A percentile compares a stretch with the other conserved stretches of the same genome.
Evolutionary conservation across 2,888 invertebrate species (phyloP).

Genomic region (Eilema sororculum): DNA sequence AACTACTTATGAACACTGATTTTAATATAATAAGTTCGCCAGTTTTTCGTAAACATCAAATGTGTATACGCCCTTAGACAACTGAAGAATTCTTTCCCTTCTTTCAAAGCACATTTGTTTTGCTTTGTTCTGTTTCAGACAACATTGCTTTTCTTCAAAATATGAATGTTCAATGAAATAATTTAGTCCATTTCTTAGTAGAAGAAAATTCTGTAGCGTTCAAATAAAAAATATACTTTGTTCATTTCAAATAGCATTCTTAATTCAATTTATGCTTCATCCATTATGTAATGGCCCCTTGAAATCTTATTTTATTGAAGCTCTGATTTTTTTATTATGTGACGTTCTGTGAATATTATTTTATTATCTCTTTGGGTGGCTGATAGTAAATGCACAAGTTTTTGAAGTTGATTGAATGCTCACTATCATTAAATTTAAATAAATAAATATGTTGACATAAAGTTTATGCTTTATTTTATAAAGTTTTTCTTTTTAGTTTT

Average conservation of each 20-base stretch:
- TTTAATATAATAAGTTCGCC: background rate
- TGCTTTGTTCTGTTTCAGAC: background rate
- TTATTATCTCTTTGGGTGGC: no score
- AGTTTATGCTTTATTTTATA: no score
- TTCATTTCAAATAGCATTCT: constrained; percentile 16
- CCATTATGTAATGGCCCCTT: background rate
- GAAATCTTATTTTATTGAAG: background rate
- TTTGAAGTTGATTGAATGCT: no score
- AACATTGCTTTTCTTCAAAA: constrained; percentile 19
- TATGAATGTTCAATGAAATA: constrained; percentile 19
- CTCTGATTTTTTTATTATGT: no score
- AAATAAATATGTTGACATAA: no score
- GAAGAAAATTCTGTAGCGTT: constrained; percentile 15
- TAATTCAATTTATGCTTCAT: constrained; percentile 5
- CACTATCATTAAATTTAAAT: no score
- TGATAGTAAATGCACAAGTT: no score
- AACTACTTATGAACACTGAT: background rate
- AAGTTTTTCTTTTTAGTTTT: no score
- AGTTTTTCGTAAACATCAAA: no score
- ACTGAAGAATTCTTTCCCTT: background rate
- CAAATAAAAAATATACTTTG: constrained; percentile 29
- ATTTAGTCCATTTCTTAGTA: constrained; percentile 14
- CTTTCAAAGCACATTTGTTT: background rate
- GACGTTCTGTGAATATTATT: no score
- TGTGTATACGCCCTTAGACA: no score